Percentiles rank a stretch among this genome's conserved stretches.
Evolutionary conservation across 2,113 vertebrate species (phyloP).

Genomic region (Nycticryphes semicollaris): DNA sequence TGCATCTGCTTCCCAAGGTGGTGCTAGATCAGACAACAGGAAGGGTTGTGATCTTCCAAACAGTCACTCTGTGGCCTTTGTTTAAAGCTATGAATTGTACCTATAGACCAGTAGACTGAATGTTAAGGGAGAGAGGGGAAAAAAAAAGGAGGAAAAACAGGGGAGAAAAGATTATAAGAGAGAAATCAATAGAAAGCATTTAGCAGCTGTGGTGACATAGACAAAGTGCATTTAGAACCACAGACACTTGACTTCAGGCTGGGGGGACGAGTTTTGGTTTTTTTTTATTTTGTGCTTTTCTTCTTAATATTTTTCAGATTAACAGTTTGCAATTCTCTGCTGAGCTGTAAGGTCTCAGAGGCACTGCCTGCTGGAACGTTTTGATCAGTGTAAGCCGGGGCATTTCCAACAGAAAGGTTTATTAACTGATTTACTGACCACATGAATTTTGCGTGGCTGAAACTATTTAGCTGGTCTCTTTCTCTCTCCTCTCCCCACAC

Average conservation of each 20-base stretch:
- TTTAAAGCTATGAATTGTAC: background rate
- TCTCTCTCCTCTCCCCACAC: background rate
- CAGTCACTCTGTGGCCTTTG: background rate
- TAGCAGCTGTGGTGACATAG: conserved; percentile 47
- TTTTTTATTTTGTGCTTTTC: conserved; percentile 10
- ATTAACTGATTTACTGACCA: conserved; percentile 65
- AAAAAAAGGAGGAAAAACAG: background rate
- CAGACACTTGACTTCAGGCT: conserved; percentile 1
- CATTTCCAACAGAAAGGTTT: conserved; percentile 66
- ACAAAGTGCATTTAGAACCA: conserved; percentile 32
- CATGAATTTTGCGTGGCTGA: conserved; percentile 32
- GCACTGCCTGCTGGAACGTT: conserved; percentile 34
- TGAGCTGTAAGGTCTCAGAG: conserved; percentile 42
- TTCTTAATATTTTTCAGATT: conserved; percentile 64
- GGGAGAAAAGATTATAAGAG: background rate
- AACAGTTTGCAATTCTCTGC: conserved; percentile 50
- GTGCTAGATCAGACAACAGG: background rate
- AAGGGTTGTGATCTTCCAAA: background rate
- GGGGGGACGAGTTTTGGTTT: background rate
- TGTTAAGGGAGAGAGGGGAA: background rate
- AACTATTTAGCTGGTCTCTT: conserved; percentile 42
- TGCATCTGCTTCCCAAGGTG: background rate
- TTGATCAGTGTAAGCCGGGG: conserved; percentile 30
- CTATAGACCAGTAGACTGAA: background rate
- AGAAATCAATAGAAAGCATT: conserved; percentile 61